Base-by-base conservation (phyloP, 1,140 invertebrate genomes). In the Ganaspis sp. region DNA sequence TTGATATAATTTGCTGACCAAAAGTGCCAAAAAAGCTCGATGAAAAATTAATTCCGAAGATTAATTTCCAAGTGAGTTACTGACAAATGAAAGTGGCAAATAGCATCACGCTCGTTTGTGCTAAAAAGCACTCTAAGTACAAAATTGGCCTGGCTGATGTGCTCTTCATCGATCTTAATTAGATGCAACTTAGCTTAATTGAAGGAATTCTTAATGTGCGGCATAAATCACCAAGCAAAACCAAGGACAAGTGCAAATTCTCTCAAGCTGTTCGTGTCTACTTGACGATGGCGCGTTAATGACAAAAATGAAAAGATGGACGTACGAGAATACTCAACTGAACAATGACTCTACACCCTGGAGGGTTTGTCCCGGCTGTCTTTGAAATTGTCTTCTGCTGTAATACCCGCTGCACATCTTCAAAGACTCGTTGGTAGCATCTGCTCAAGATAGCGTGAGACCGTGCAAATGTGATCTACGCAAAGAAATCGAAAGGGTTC, bases 401-500 rank as follows among this genome's bases (percentile, higher is more conserved):
- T 76, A 82, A 83, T 83, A 8, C 75, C 70, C 53, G 49, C 26
- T 69, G 76, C 72, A n/a, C 49, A 73, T 69, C 64, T 58, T 45
- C 72, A 74, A 77, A 76, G 73, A 49, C 71, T 81, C 72, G 81
- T 78, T 81, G 81, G 82, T 85, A 83, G 80, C 79, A 84, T 86
- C 79, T 81, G 79, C 79, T 81, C 78, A 17, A 75, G 79, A 82
- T 83, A 82, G 78, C 80, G 81, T 85, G 81, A 45, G 74, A 77
- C 83, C 85, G 80, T 86, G 81, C 82, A 81, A 87, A 87, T 87
- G 79, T 86, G 81, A 87, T 87, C 81, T 85, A 84, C 80, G 85
- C 17, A 77, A 74, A 84, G 74, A 84, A 83, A 80, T 83, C 74
- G 42, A 72, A 72, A 76, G 81, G 75, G 49, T 75, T 76, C 76